Conservation (phyloP, 1,140 invertebrate genomes). For the Zaprionus africanus region DNA sequence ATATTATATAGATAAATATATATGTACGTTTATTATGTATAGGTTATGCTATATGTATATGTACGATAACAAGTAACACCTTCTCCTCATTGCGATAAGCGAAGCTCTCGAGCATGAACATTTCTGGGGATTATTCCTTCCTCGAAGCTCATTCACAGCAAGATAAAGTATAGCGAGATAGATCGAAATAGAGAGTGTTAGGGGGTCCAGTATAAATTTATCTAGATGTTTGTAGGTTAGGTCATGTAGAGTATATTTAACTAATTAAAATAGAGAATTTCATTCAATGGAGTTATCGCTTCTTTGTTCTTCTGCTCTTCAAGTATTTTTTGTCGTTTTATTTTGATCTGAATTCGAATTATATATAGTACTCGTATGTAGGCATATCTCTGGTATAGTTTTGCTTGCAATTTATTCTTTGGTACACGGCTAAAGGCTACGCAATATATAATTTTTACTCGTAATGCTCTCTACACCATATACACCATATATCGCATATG, state of each 20-base stretch:
- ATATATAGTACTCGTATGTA: slow-evolving; percentile 28
- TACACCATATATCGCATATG: slow-evolving; percentile 47
- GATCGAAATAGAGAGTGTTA: slow-evolving; percentile 4
- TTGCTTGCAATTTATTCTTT: slow-evolving; percentile 56
- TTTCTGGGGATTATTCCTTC: slow-evolving; percentile 5
- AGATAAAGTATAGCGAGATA: slow-evolving; percentile 24
- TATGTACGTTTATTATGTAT: slow-evolving; percentile 34
- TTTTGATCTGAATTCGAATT: slow-evolving; percentile 55
- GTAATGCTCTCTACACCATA: slow-evolving; percentile 55
- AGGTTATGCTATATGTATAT: slow-evolving; percentile 35
- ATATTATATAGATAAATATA: slow-evolving; percentile 38
- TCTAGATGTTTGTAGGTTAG: slow-evolving; percentile 29
- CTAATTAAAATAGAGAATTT: slow-evolving; percentile 74
- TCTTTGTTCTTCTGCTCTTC: not conserved
- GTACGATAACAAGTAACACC: slow-evolving; percentile 53
- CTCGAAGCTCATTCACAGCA: slow-evolving; percentile 69
- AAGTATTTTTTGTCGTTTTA: slow-evolving; percentile 30
- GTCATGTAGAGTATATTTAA: slow-evolving; percentile 66
- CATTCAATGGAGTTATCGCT: slow-evolving; percentile 17
- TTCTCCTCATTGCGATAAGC: not conserved
- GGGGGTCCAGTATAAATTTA: slow-evolving; percentile 33
- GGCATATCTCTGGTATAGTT: slow-evolving; percentile 45
- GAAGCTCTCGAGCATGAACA: slow-evolving; percentile 44
- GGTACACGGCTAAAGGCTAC: slow-evolving; percentile 79
- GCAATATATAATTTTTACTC: slow-evolving; percentile 59